Percentiles rank a stretch among this genome's conserved stretches.
phyloP scores from a whole-genome alignment of 2,797 vertebrate species.

The Pseudochromis fuscus region DNA sequence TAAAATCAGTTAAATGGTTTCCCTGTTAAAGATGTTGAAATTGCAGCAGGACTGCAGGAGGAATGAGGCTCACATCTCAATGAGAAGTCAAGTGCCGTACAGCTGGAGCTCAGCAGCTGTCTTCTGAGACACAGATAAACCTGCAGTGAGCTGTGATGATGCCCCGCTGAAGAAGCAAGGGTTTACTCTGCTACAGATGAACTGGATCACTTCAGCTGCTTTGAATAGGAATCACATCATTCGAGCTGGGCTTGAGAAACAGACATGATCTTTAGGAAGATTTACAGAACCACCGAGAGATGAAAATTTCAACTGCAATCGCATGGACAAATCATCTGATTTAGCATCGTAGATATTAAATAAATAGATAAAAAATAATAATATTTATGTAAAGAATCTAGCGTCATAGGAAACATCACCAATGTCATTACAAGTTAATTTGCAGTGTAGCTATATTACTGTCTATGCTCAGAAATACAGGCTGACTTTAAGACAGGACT shows the following conservation, averaged over 20 bases:
- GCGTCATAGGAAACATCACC: not conserved
- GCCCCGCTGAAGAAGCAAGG: slow-evolving; percentile 7
- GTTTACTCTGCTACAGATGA: not conserved
- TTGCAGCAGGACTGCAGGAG: not conserved
- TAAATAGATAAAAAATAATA: too few species aligned
- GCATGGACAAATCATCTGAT: too few species aligned
- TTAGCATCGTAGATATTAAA: too few species aligned
- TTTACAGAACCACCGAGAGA: not conserved
- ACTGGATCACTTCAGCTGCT: slow-evolving; percentile 1
- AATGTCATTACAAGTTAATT: not conserved
- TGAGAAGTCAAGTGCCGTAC: slow-evolving; percentile 10
- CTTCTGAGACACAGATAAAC: slow-evolving; percentile 23
- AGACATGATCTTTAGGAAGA: not conserved
- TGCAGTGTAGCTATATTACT: not conserved
- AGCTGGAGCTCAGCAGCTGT: slow-evolving; percentile 5
- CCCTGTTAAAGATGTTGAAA: not conserved
- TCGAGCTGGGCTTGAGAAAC: not conserved
- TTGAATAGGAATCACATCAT: not conserved
- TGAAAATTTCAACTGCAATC: not conserved
- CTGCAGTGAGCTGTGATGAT: slow-evolving; percentile 5
- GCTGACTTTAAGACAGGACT: not conserved
- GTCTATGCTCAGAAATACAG: not conserved
- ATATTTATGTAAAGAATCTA: too few species aligned
- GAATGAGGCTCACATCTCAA: slow-evolving; percentile 2
- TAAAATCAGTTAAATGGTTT: not conserved